phyloP scores from a whole-genome alignment of 2,113 vertebrate genomes.

The Salvelinus sp. region DNA sequence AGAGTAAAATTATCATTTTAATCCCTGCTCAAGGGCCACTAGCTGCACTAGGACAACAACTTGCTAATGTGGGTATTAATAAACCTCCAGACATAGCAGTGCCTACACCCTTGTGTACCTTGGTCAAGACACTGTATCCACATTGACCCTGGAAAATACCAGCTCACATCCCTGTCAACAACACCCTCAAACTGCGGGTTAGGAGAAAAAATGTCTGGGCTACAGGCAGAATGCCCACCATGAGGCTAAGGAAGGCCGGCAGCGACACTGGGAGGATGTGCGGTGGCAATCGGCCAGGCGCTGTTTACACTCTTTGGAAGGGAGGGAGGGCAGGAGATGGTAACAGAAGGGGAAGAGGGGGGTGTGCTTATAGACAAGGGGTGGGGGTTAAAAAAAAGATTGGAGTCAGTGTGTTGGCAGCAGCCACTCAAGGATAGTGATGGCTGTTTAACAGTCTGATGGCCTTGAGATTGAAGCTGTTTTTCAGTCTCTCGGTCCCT shows the following conservation, averaged over 20 bases:
- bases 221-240: slow-evolving; percentile 27
- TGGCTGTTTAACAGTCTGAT: too few species aligned
- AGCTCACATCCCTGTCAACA: slow-evolving; percentile 49
- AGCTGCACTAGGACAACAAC: not conserved
- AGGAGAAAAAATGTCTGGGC: slow-evolving; percentile 36
- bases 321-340: slow-evolving; percentile 30
- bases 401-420: too few species aligned
- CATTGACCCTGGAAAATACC: slow-evolving; percentile 43
- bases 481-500: too few species aligned
- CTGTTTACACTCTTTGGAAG: slow-evolving; percentile 47
- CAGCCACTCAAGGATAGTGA: too few species aligned
- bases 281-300: slow-evolving; percentile 35
- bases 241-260: slow-evolving; percentile 56
- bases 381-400: slow-evolving; percentile 12
- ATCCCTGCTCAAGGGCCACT: slow-evolving; percentile 4
- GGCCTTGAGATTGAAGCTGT: too few species aligned
- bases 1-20: too few species aligned
- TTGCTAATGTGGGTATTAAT: slow-evolving; percentile 18
- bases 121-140: slow-evolving; percentile 16
- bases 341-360: slow-evolving; percentile 11
- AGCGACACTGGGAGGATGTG: slow-evolving; percentile 37
- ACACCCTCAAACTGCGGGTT: slow-evolving; percentile 39
- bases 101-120: slow-evolving; percentile 35
- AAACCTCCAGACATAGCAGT: slow-evolving; percentile 21
- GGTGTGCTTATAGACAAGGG: too few species aligned